Evolutionary conservation across 1,140 invertebrate genomes (phyloP), one percentile per base, ranked within the genome.

Genomic region (Cheumatopsyche charites): DNA sequence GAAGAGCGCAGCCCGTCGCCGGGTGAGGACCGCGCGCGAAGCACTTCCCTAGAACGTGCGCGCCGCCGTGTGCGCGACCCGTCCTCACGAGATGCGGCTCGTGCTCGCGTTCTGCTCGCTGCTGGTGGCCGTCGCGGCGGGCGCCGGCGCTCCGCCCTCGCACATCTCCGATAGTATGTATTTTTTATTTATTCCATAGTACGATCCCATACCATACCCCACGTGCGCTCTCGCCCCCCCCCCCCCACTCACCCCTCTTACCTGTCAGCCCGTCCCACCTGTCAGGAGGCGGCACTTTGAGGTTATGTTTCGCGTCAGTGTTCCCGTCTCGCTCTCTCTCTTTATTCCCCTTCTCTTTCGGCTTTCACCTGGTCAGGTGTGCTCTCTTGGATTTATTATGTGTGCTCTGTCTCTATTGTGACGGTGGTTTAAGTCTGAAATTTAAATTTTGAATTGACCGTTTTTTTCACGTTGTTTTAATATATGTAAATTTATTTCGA

Each of bases 151-250:
- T 15, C 70, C 65, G 29, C 49, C 42, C 62, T 67, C 49, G 17
- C 74, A 73, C 55, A 71, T 73, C 58, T 55, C 71, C 58, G 74
- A 75, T 58, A 70, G 74, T 75, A 69, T 73, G 74, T 75, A 71
- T 49, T n/a, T n/a, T n/a, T n/a, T n/a, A n/a, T n/a, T 17, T 6
- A 5, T 5, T 9, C 43, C 15, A 66, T 21, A 66, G 7, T 23
- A 9, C 15, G 15, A 11, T 12, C 11, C 61, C 23, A 11, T 6
- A 5, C 19, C 17, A 55, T 9, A 55, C 49, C 7, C 9, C 9
- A n/a, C n/a, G n/a, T n/a, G n/a, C n/a, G n/a, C 49, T 7, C 17
- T n/a, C 49, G 17, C 9, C 49, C 49, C 49, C 17, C 17, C 49
- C 6, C 17, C 49, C 49, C 9, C 17, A 7, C 55, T 5, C 17